These are phyloP conservation scores for Lamprologus callipterus DNA, from an alignment of 2,113 vertebrate species.

Conservation along the genomic window DNA sequence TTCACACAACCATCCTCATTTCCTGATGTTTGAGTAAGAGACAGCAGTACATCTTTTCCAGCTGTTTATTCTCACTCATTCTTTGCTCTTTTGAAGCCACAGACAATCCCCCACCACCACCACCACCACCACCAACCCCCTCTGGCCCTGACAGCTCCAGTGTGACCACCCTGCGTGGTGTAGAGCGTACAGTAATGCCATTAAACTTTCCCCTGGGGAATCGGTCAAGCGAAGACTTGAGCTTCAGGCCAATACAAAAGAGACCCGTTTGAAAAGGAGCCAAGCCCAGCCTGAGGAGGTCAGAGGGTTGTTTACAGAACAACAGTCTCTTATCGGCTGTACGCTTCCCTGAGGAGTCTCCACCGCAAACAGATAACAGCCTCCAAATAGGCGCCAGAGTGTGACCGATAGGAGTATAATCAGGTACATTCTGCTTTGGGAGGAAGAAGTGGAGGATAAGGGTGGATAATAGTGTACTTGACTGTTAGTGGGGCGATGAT, in stretches of 20 bases:
- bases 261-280: conserved; percentile 36
- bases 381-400: conserved; percentile 47
- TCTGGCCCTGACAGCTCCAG: background rate
- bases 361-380: conserved; percentile 54
- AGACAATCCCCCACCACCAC: background rate
- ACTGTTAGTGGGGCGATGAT: conserved; percentile 9
- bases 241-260: conserved; percentile 33
- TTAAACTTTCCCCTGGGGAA: conserved; percentile 40
- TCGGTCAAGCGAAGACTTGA: conserved; percentile 36
- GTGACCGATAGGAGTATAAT: conserved; percentile 55
- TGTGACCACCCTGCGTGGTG: conserved; percentile 39
- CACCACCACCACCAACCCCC: background rate
- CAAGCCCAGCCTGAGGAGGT: conserved; percentile 47
- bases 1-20: background rate
- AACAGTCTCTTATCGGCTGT: conserved; percentile 59
- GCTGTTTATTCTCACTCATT: background rate
- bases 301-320: conserved; percentile 65
- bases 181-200: conserved; percentile 40
- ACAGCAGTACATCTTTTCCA: background rate
- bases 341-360: conserved; percentile 56
- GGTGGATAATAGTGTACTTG: conserved; percentile 8
- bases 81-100: background rate
- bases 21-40: background rate
- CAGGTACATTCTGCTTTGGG: conserved; percentile 46
- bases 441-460: conserved; percentile 26